These are phyloP conservation scores for Neodiprion pinetum DNA, from an alignment of 1,140 invertebrate species.

Conservation along the genomic window DNA sequence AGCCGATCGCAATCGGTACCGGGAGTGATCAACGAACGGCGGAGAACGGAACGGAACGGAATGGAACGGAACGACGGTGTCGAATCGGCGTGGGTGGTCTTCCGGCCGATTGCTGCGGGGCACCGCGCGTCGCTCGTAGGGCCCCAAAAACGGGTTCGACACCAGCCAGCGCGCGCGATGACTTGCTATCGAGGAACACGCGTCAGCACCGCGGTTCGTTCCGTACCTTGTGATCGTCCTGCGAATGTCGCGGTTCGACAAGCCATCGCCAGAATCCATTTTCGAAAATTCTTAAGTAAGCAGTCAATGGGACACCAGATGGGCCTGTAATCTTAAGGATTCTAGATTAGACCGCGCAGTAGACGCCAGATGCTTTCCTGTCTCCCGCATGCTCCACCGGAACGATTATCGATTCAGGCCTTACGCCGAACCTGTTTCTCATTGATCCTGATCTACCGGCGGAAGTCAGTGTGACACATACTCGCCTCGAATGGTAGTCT, in stretches of 20 bases:
- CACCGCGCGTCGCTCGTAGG: not conserved
- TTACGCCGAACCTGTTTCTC: no score
- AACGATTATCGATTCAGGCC: not conserved
- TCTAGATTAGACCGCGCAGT: not conserved
- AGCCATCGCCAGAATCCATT: not conserved
- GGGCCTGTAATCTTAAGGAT: not conserved
- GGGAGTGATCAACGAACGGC: no score
- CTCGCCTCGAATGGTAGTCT: no score
- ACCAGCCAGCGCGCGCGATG: not conserved
- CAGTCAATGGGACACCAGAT: not conserved
- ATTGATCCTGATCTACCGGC: no score
- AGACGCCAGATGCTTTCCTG: not conserved
- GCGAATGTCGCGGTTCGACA: no score
- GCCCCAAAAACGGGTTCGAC: not conserved
- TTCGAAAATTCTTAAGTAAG: not conserved
- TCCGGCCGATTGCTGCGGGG: not conserved
- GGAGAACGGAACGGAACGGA: no score
- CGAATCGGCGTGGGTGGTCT: constrained; percentile 1
- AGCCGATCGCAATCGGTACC: no score
- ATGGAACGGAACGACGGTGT: not conserved
- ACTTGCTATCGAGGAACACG: not conserved
- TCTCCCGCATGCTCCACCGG: not conserved
- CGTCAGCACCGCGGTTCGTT: not conserved
- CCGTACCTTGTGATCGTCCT: no score
- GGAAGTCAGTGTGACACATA: no score